Base-by-base conservation (phyloP, 2,797 vertebrate genomes). In the Balearica regulorum region DNA sequence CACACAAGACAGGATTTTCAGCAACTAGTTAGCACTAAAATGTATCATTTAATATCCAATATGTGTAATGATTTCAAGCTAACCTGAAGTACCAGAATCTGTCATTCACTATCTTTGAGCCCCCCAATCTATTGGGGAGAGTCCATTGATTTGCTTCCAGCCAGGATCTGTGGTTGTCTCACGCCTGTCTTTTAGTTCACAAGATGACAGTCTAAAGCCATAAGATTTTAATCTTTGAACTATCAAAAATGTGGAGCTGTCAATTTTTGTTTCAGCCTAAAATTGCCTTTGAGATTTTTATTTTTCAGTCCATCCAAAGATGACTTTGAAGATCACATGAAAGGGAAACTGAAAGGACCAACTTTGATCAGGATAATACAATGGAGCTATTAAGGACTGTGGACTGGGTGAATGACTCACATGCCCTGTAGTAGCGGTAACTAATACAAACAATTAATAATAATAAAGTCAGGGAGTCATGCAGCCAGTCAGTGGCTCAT, bases 391-490 rank as follows among this genome's bases (percentile, higher is more conserved):
- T 91, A 93, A 89, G 73, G 91, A 80, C 68, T 86, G 57, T 33
- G 43, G 54, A 62, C 31, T 33, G 78, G n/a, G 48, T 66, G 43
- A 82, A 51, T 91, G 85, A 95, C 65, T 90, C 93, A 90, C 65
- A 80, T 65, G 92, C 57, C 79, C 76, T 92, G 62, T 39, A 93
- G 92, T 93, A 89, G 92, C 16, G 6, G 91, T 37, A 94, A 78
- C 89, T 92, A 96, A 95, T 91, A 89, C 89, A 94, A 96, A 80
- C 84, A 89, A 95, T 87, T 96, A 96, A 86, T 96, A 93, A 88
- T 64, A 92, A 87, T 92, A 89, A 88, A 90, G 57, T 87, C 83
- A 89, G 48, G 49, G 76, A 89, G 28, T 76, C 66, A 85, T 73
- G 81, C 13, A 87, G 71, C 37, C 68, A 73, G 78, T 28, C 64